Base-by-base conservation (phyloP, 2,113 vertebrate genomes). In the Pseudorasbora parva region DNA sequence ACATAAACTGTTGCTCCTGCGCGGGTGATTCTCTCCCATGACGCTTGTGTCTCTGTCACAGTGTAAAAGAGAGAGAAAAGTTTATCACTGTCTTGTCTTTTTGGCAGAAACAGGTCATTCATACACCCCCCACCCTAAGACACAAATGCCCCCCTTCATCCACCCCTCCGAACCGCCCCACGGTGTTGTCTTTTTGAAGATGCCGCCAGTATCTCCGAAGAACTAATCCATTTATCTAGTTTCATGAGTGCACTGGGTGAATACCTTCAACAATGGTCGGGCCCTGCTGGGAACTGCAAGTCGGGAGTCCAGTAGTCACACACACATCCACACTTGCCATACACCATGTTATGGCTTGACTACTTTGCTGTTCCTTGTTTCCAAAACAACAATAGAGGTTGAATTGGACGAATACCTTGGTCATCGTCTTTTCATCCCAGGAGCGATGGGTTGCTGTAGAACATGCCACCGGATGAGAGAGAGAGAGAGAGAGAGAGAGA, bases 21-120 rank as follows among this genome's bases (percentile, higher is more conserved):
- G 15, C 11, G 41, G 43, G 57, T 8, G 41, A 27, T 21, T n/a
- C 17, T 66, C 78, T 49, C 57, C 37, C 41, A 12, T 47, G 77
- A 59, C 54, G 60, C 49, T 49, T 62, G 62, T 59, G 80, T 78
- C 62, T 71, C 47, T 54, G 74, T 79, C 88, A 68, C 83, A 66
- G 82, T 79, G 84, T 85, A 82, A 82, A 86, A 78, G 73, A 89
- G 90, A 91, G 91, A 91, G 93, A 93, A 95, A 96, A 96, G 95
- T 97, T 97, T 95, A 95, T 96, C 94, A 95, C 93, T 93, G 94
- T 94, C 93, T 94, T 95, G 92, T 96, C 94, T 90, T 92, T 93
- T 93, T 94, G 94, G 93, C 93, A 92, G 91, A 93, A 93, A 93
- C 93, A 90, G 91, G 93, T 92, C 90, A 93, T 92, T 94, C 94